A percentile compares a stretch with the other conserved stretches of the same genome.
These are phyloP conservation scores for Lithophane socia DNA, from an alignment of 2,888 invertebrate genomes.

Conservation along the genomic window DNA sequence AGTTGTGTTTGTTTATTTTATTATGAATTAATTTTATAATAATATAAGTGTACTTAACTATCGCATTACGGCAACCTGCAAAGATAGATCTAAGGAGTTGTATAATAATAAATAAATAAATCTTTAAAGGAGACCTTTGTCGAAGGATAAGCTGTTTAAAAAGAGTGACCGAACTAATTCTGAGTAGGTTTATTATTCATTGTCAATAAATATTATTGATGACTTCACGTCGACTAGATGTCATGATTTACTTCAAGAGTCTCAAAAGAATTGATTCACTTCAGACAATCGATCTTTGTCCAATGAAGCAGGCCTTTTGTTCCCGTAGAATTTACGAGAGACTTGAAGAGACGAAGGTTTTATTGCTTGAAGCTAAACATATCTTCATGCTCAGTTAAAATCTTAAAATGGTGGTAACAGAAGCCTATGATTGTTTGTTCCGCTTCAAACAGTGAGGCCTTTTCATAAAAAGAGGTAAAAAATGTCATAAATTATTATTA, in stretches of 20 bases:
- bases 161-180: not conserved
- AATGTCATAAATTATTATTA: too few relatives aligned
- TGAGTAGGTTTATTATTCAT: not conserved
- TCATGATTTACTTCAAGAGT: not conserved
- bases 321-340: not conserved
- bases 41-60: too few relatives aligned
- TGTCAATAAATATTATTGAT: not conserved
- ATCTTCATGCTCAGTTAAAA: constrained; percentile 10
- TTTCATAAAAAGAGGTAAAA: not conserved
- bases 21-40: too few relatives aligned
- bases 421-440: not conserved
- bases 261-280: not conserved
- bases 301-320: constrained; percentile 33
- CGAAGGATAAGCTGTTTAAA: not conserved
- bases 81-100: too few relatives aligned
- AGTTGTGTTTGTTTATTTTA: too few relatives aligned
- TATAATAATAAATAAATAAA: not conserved
- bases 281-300: constrained; percentile 10
- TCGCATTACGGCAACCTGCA: too few relatives aligned
- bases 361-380: not conserved
- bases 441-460: not conserved
- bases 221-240: not conserved
- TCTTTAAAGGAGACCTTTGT: not conserved
- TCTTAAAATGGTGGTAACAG: constrained; percentile 1
- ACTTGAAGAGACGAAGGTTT: not conserved